Percentiles rank a stretch among this genome's conserved stretches.
Evolutionary conservation across 2,888 invertebrate species (phyloP).

Genomic region (Ypsolopha sequella): DNA sequence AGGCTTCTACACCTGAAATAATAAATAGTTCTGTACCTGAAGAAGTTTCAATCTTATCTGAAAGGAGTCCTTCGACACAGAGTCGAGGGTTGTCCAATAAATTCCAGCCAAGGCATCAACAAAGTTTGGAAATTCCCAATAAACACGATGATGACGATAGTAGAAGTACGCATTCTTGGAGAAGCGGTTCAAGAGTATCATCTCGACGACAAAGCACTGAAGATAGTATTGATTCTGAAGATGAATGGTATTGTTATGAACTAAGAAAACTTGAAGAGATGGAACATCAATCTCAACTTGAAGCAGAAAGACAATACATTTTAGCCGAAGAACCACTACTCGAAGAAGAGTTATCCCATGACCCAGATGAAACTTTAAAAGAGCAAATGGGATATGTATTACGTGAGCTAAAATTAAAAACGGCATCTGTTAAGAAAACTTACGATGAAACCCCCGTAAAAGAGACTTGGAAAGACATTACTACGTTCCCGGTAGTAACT

Average conservation of each 20-base stretch:
- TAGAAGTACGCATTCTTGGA: constrained; percentile 87
- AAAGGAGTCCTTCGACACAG: constrained; percentile 76
- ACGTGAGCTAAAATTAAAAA: constrained; percentile 80
- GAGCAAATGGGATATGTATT: constrained; percentile 86
- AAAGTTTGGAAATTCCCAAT: constrained; percentile 85
- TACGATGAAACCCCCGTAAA: constrained; percentile 45
- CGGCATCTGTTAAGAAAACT: constrained; percentile 57
- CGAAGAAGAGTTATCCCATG: constrained; percentile 57
- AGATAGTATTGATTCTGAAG: constrained; percentile 93
- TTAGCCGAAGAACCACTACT: constrained; percentile 72
- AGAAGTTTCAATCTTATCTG: constrained; percentile 62
- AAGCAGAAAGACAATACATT: constrained; percentile 73
- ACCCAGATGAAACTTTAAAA: constrained; percentile 77
- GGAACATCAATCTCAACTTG: constrained; percentile 80
- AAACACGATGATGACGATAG: constrained; percentile 86
- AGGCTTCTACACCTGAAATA: constrained; percentile 50
- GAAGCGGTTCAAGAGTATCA: constrained; percentile 87
- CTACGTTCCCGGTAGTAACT: constrained; percentile 59
- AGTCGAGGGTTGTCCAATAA: constrained; percentile 69
- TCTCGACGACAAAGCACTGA: constrained; percentile 92
- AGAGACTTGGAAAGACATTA: constrained; percentile 59
- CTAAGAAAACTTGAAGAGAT: constrained; percentile 87
- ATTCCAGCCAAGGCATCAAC: constrained; percentile 78
- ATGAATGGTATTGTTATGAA: constrained; percentile 94
- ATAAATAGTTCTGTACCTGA: constrained; percentile 49